Conservation (phyloP, 2,113 vertebrate species). For the Panthera uncia region DNA sequence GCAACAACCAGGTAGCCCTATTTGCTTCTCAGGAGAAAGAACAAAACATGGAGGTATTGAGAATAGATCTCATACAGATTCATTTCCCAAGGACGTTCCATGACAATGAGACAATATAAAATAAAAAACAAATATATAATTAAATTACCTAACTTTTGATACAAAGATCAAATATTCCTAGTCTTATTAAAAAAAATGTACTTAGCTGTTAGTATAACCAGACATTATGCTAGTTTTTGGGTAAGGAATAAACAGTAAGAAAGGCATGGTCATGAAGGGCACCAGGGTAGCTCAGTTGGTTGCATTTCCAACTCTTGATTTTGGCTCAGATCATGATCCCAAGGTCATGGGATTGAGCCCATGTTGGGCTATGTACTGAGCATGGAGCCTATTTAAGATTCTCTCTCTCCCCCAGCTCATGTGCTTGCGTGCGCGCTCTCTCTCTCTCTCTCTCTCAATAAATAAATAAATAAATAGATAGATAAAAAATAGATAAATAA, state of each 20-base stretch:
- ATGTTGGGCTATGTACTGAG: no score
- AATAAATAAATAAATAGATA: no score
- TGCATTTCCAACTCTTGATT: no score
- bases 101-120: neutral
- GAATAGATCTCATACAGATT: neutral
- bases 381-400: no score
- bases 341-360: no score
- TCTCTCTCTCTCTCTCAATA: no score
- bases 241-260: neutral
- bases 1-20: neutral
- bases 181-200: neutral
- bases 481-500: no score
- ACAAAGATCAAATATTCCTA: neutral
- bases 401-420: no score
- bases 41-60: fast-evolving
- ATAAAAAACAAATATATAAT: neutral
- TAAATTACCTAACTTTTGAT: neutral
- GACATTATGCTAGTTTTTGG: neutral
- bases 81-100: neutral
- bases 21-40: neutral
- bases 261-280: neutral
- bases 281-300: no score
- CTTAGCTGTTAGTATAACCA: neutral
- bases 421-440: fast-evolving
- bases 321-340: no score